A percentile compares a stretch with the other conserved stretches of the same genome.
Evolutionary conservation across 2,888 invertebrate genomes (phyloP).

Genomic region (Eupelmus urozonus): DNA sequence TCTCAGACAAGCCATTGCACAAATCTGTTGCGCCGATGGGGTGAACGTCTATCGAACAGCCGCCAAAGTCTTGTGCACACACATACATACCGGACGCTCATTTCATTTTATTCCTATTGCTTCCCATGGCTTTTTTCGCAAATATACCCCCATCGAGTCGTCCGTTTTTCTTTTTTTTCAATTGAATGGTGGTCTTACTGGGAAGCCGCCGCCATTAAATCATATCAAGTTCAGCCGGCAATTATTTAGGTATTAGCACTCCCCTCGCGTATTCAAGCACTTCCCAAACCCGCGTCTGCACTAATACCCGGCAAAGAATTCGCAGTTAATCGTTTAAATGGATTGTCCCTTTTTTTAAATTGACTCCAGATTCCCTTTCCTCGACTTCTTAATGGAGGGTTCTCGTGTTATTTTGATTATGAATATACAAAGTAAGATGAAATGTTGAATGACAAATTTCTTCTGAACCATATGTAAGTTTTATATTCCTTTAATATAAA

Average conservation of each 20-base stretch:
- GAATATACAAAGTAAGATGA: no score
- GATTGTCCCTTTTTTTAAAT: constrained; percentile 18
- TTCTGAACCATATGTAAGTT: no score
- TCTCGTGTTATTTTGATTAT: constrained; percentile 14
- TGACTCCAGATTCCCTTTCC: background rate
- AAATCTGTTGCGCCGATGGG: no score
- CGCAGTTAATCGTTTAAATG: constrained; percentile 48
- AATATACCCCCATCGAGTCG: background rate
- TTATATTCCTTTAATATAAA: no score
- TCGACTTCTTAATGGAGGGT: constrained; percentile 8
- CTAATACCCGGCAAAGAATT: constrained; percentile 52
- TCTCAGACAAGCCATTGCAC: no score
- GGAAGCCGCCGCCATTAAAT: constrained; percentile 67
- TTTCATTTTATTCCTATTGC: no score
- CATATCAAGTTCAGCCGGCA: constrained; percentile 73
- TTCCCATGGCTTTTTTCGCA: no score
- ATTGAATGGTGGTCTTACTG: constrained; percentile 37
- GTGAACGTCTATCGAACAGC: no score
- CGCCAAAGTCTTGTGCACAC: no score
- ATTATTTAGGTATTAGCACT: constrained; percentile 74
- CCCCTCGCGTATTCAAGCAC: constrained; percentile 28
- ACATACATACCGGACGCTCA: no score
- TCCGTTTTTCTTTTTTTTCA: constrained; percentile 31
- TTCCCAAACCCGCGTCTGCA: constrained; percentile 20
- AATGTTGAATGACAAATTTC: no score